phyloP scores from a whole-genome alignment of 2,888 invertebrate genomes.

The Hydroisotoma schaefferi region DNA sequence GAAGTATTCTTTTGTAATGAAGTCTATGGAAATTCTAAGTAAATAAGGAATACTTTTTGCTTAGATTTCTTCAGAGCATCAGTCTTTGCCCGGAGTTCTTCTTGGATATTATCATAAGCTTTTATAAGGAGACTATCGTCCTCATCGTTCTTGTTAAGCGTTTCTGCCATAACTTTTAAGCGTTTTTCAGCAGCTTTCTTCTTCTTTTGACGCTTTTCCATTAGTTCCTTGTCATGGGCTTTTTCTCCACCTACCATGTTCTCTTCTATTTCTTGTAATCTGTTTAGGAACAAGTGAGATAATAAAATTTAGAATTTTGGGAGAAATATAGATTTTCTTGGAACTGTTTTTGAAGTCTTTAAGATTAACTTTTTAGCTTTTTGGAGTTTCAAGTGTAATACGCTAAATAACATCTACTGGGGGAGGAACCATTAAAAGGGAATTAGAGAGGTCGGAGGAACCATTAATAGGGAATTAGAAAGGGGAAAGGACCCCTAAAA shows the following conservation, averaged over 20 bases:
- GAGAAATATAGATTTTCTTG: too few species aligned
- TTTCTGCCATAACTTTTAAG: slow-evolving; percentile 59
- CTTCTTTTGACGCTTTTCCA: slow-evolving; percentile 65
- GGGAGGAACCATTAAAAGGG: too few species aligned
- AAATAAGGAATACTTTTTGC: slow-evolving; percentile 56
- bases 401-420: too few species aligned
- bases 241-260: slow-evolving; percentile 77
- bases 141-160: slow-evolving; percentile 62
- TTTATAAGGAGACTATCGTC: slow-evolving; percentile 64
- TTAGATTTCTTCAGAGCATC: slow-evolving; percentile 64
- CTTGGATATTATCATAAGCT: slow-evolving; percentile 74
- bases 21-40: background rate
- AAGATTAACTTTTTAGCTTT: too few species aligned
- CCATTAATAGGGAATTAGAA: too few species aligned
- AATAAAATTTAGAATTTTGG: slow-evolving; percentile 46
- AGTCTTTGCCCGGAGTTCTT: slow-evolving; percentile 69
- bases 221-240: slow-evolving; percentile 66
- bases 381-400: too few species aligned
- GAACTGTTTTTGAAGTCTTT: too few species aligned
- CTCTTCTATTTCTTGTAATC: slow-evolving; percentile 64
- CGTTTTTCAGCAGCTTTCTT: slow-evolving; percentile 64
- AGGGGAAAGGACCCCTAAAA: too few species aligned
- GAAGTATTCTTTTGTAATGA: background rate
- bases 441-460: too few species aligned
- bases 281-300: too few species aligned